Evolutionary conservation across 2,888 invertebrate genomes (phyloP).

Genomic region (Lepeophtheirus nordmannii): DNA sequence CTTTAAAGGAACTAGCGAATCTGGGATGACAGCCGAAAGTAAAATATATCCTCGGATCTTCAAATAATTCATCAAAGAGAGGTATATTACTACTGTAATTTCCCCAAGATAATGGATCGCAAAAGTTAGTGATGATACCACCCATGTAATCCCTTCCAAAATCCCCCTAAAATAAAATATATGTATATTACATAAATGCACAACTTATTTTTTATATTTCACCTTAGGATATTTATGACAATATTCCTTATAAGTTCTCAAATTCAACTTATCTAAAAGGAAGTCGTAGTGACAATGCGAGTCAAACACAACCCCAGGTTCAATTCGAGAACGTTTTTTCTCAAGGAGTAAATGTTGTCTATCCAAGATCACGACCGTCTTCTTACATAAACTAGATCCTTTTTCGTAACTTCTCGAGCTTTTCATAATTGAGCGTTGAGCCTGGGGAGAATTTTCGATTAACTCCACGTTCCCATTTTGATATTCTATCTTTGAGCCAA

Average conservation of each 20-base stretch:
- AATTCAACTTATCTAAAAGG: not conserved
- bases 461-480: too few species aligned
- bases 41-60: conserved; percentile 11
- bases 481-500: too few species aligned
- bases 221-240: not conserved
- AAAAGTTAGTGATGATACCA: not conserved
- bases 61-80: not conserved
- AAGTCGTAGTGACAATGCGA: not conserved
- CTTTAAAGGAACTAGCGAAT: not conserved
- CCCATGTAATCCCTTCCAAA: not conserved
- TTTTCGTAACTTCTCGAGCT: too few species aligned
- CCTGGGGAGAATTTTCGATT: too few species aligned
- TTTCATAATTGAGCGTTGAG: too few species aligned
- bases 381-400: too few species aligned
- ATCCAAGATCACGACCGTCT: too few species aligned
- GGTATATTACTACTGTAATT: not conserved
- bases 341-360: too few species aligned
- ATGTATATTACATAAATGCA: not conserved
- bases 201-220: not conserved
- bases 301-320: not conserved
- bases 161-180: not conserved
- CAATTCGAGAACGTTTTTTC: too few species aligned
- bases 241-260: not conserved
- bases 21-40: conserved; percentile 24
- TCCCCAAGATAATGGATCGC: not conserved